These are phyloP conservation scores for Epinotia demarniana DNA, from an alignment of 2,888 invertebrate species.

Conservation along the genomic window DNA sequence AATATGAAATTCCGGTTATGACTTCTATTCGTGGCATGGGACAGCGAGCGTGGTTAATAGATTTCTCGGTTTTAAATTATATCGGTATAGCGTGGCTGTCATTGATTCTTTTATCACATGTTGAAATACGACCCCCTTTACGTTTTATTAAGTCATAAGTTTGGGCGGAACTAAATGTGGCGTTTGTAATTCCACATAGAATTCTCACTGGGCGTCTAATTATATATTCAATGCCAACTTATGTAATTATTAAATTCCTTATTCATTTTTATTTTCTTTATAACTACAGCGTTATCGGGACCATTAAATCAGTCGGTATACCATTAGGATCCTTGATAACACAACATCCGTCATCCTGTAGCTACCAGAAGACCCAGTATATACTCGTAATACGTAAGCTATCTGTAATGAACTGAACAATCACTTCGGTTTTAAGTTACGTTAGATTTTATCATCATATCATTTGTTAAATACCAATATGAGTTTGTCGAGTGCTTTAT, in stretches of 20 bases:
- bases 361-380: constrained; percentile 22
- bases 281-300: constrained; percentile 48
- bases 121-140: constrained; percentile 68
- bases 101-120: constrained; percentile 67
- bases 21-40: constrained; percentile 28
- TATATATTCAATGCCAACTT: constrained; percentile 56
- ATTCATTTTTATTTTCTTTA: constrained; percentile 51
- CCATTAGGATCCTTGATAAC: constrained; percentile 48
- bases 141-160: constrained; percentile 78
- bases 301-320: constrained; percentile 52
- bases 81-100: constrained; percentile 60
- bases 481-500: constrained; percentile 20
- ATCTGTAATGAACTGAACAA: constrained; percentile 17
- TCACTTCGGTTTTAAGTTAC: constrained; percentile 21
- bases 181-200: constrained; percentile 60
- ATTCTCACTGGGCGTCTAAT: constrained; percentile 61
- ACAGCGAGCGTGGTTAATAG: constrained; percentile 65
- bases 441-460: constrained; percentile 22
- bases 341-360: constrained; percentile 17
- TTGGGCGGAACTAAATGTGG: constrained; percentile 71
- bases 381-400: constrained; percentile 16
- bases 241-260: constrained; percentile 53
- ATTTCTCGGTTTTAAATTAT: constrained; percentile 66
- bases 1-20: constrained; percentile 39
- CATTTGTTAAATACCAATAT: neutral